These are phyloP conservation scores for Uromys caudimaculatus DNA, from an alignment of 2,797 vertebrate species.

Conservation along the genomic window DNA sequence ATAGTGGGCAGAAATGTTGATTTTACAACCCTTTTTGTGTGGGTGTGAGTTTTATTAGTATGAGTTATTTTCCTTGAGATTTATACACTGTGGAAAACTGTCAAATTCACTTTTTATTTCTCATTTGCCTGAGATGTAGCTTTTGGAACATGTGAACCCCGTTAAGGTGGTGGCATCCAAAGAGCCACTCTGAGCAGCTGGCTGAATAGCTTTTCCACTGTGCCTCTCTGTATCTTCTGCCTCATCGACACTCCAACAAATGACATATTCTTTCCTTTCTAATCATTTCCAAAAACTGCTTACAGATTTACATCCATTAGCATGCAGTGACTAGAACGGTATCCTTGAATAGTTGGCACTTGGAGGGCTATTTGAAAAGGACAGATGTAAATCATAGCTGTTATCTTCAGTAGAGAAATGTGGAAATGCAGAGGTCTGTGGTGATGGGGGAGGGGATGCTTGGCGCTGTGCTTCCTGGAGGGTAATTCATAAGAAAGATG, in stretches of 20 bases:
- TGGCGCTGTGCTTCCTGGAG: slow-evolving; percentile 33
- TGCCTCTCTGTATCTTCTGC: slow-evolving; percentile 25
- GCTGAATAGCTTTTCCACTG: neutral
- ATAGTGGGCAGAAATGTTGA: slow-evolving; percentile 23
- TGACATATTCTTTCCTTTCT: slow-evolving; percentile 48
- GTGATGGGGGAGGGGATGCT: neutral
- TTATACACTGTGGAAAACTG: neutral
- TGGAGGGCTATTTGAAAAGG: slow-evolving; percentile 54
- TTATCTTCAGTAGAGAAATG: slow-evolving; percentile 59
- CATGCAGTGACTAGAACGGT: slow-evolving; percentile 32
- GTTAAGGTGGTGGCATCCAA: neutral
- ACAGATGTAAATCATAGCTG: slow-evolving; percentile 35
- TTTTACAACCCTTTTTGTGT: neutral
- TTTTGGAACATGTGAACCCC: slow-evolving; percentile 15
- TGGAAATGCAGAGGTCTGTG: neutral
- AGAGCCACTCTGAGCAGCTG: slow-evolving; percentile 9
- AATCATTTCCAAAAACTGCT: slow-evolving; percentile 51
- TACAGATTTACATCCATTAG: slow-evolving; percentile 55
- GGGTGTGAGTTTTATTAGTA: slow-evolving; percentile 7
- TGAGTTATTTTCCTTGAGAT: slow-evolving; percentile 1
- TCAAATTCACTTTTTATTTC: neutral
- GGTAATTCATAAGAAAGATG: slow-evolving; percentile 26
- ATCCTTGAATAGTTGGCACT: slow-evolving; percentile 30
- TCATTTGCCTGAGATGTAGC: neutral
- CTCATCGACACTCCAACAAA: slow-evolving; percentile 26